A percentile compares a stretch with the other conserved stretches of the same genome.
Evolutionary conservation across 2,888 invertebrate species (phyloP).

Genomic region (Biston stratarius): DNA sequence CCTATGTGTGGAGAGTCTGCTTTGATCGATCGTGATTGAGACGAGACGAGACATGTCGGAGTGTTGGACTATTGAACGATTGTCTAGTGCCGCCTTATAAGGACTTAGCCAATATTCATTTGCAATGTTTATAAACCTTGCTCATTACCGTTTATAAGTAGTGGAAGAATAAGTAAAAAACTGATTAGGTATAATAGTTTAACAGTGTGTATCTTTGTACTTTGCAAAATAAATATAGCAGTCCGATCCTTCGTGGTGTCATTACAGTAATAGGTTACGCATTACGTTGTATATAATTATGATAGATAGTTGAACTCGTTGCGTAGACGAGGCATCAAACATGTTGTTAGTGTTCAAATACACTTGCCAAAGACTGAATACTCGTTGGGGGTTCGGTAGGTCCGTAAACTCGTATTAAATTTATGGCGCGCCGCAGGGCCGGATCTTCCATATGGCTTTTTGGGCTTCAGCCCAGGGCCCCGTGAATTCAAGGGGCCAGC

Average conservation of each 20-base stretch:
- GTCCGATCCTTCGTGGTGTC: conserved; percentile 47
- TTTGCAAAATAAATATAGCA: conserved; percentile 46
- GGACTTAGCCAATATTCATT: no score
- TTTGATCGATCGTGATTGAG: no score
- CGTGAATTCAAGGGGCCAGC: no score
- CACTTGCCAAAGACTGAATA: neutral
- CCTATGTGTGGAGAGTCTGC: no score
- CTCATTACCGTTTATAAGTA: no score
- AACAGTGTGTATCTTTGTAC: neutral
- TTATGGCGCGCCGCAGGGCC: no score
- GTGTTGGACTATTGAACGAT: no score
- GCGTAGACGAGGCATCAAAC: conserved; percentile 33
- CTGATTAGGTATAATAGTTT: neutral
- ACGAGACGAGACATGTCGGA: no score
- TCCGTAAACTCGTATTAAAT: neutral
- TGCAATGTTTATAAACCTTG: no score
- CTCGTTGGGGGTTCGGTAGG: conserved; percentile 1
- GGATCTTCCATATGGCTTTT: no score
- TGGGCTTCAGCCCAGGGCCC: no score
- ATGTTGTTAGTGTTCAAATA: conserved; percentile 14
- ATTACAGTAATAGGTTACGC: conserved; percentile 56
- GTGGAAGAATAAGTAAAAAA: neutral
- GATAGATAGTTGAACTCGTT: conserved; percentile 54
- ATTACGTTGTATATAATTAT: conserved; percentile 49
- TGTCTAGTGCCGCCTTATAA: no score